These are phyloP conservation scores for Ganaspis brasiliensis DNA, from an alignment of 2,888 invertebrate genomes.

Conservation along the genomic window DNA sequence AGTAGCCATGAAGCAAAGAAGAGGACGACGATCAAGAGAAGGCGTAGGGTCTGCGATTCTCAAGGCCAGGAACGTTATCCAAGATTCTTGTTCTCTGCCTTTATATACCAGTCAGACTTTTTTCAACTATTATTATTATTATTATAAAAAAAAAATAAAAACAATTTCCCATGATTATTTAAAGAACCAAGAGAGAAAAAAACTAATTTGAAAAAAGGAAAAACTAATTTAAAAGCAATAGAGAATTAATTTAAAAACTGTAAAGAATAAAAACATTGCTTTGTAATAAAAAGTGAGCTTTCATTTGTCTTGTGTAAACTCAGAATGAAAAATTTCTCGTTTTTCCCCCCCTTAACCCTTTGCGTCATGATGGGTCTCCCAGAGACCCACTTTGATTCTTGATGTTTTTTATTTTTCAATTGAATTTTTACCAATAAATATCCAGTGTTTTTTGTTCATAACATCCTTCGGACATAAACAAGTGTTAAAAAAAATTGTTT, in stretches of 20 bases:
- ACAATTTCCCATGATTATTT: no score
- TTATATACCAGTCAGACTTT: slow-evolving; percentile 12
- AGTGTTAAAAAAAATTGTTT: no score
- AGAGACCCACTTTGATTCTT: no score
- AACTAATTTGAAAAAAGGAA: no score
- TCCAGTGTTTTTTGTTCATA: no score
- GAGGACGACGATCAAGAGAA: slow-evolving; percentile 59
- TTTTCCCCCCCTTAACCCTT: no score
- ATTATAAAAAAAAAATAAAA: background rate
- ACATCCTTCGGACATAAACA: no score
- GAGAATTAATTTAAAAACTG: background rate
- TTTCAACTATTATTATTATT: background rate
- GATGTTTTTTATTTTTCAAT: no score
- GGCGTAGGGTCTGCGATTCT: slow-evolving; percentile 51
- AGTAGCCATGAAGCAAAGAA: slow-evolving; percentile 65
- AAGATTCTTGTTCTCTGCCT: slow-evolving; percentile 13
- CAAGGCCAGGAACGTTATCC: slow-evolving; percentile 47
- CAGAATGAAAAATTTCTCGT: background rate
- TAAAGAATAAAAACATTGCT: background rate
- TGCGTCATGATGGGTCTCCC: no score
- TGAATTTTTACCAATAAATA: no score
- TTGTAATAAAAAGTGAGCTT: background rate
- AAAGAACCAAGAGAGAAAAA: no score
- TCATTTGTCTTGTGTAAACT: background rate
- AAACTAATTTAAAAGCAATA: no score